phyloP scores from a whole-genome alignment of 2,113 vertebrate genomes.

The Bos indicus region DNA sequence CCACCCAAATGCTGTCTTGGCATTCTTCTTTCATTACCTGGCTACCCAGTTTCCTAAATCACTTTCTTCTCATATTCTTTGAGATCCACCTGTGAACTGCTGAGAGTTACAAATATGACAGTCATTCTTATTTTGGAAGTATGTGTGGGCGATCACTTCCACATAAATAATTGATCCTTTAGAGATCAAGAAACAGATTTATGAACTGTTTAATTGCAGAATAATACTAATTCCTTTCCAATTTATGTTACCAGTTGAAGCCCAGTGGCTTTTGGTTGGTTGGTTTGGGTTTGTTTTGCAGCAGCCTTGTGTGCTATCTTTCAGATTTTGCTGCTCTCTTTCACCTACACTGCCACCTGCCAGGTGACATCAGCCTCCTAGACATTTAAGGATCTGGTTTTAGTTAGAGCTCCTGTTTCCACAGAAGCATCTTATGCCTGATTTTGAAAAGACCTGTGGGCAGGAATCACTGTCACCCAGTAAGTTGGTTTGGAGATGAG shows the following conservation, averaged over 20 bases:
- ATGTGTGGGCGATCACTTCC: neutral
- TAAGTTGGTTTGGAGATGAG: neutral
- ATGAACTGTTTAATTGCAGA: neutral
- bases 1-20: neutral
- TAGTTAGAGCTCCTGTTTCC: neutral
- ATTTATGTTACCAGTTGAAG: accelerated
- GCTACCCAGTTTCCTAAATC: neutral
- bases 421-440: neutral
- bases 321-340: neutral
- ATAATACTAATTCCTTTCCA: neutral
- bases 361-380: neutral
- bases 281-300: neutral
- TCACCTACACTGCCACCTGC: neutral
- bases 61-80: neutral
- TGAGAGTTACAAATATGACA: neutral
- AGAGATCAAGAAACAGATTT: neutral
- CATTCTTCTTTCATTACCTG: neutral
- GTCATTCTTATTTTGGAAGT: neutral
- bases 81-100: neutral
- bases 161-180: neutral
- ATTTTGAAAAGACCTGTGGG: neutral
- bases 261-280: neutral
- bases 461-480: neutral
- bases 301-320: neutral
- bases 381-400: neutral